Base-by-base conservation (phyloP, 2,113 vertebrate species). In the Larimichthys crocea region DNA sequence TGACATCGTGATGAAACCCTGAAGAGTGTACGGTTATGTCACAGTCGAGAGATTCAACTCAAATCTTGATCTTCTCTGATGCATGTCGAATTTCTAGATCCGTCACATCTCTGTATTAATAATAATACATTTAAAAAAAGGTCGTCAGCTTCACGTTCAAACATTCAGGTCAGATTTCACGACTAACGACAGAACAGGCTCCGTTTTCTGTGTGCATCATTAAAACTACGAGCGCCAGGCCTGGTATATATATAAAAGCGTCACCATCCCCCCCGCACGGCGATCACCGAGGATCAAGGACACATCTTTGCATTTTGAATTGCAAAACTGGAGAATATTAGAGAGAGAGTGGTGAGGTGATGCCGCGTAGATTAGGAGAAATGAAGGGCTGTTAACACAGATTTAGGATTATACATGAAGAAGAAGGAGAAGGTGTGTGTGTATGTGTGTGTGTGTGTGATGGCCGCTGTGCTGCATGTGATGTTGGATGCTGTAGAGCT, bases 341-440 rank as follows among this genome's bases (percentile, higher is more conserved):
- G 11, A 44, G 11, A 44, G 10, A 26, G 9, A 7, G 55, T 6
- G 42, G n/a, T 19, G 12, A 40, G 19, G 46, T 31, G 31, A n/a
- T 75, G 31, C 1, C 17, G 46, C 15, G 26, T 5, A 26, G 60
- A 64, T 26, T 15, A 9, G n/a, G 17, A 59, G 17, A 29, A 20
- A 3, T 35, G 35, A 35, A 1, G 14, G 9, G 31, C 31, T 22
- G 67, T 10, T 19, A 15, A 48, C 52, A 31, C 50, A 55, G 57
- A 69, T 17, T n/a, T 3, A 29, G 49, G 66, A 64, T 64, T 24
- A 72, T 46, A 56, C 49, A 52, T 42, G 70, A 40, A 55, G 57
- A 22, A 60, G 31, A 50, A 48, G 35, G 8, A 35, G 35, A 31
- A 31, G 31, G 2, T 3, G 31, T 29, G 29, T 29, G 29, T 29